A percentile compares a stretch with the other conserved stretches of the same genome.
phyloP scores from a whole-genome alignment of 2,888 invertebrate species.

The Lycia hirtaria region DNA sequence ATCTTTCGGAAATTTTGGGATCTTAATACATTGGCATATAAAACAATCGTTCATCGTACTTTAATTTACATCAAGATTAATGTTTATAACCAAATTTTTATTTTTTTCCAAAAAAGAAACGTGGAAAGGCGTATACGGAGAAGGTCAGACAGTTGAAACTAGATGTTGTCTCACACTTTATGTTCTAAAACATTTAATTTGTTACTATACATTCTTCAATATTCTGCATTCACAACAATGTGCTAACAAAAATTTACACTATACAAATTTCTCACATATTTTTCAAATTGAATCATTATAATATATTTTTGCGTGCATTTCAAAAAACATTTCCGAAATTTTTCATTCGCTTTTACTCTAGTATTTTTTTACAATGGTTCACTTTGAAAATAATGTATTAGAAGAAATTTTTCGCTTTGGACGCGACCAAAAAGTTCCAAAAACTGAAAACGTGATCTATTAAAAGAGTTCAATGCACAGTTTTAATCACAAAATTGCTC shows the following conservation, averaged over 20 bases:
- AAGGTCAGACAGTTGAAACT: conserved; percentile 88
- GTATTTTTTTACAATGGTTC: conserved; percentile 17
- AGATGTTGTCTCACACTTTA: conserved; percentile 70
- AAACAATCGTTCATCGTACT: not conserved
- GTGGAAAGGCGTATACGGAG: conserved; percentile 91
- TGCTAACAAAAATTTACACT: conserved; percentile 40
- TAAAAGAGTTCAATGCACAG: not conserved
- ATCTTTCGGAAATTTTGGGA: no score
- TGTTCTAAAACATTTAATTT: conserved; percentile 63
- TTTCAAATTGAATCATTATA: conserved; percentile 32
- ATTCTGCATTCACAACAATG: conserved; percentile 38
- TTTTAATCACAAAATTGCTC: conserved; percentile 33
- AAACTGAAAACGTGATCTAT: conserved; percentile 4
- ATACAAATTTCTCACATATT: conserved; percentile 50
- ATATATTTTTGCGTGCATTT: not conserved
- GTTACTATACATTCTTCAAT: conserved; percentile 38
- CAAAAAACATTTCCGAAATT: not conserved
- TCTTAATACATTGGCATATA: not conserved
- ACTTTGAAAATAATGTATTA: conserved; percentile 29
- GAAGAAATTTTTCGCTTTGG: conserved; percentile 33
- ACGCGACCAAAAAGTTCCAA: conserved; percentile 32
- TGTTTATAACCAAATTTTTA: conserved; percentile 53
- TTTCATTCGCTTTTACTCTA: not conserved
- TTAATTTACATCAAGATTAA: not conserved
- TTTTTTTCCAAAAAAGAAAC: conserved; percentile 87